Evolutionary conservation across 2,113 vertebrate species (phyloP).

Genomic region (Gymnarchus niloticus): DNA sequence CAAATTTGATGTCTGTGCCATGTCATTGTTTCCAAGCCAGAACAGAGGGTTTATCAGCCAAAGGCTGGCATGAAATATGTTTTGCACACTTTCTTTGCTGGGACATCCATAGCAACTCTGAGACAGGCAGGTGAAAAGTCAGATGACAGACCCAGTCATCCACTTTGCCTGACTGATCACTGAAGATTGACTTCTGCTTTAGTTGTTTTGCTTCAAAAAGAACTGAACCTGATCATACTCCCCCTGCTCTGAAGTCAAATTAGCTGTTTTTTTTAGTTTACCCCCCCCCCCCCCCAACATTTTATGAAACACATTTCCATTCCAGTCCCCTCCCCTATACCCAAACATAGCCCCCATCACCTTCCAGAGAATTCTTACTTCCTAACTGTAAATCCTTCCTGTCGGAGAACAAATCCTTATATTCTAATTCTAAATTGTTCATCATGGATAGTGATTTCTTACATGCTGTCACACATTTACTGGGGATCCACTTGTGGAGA

Average conservation of each 20-base stretch:
- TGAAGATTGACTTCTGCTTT: background rate
- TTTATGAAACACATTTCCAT: background rate
- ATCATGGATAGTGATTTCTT: too few species aligned
- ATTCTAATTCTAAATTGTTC: too few species aligned
- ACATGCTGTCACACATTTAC: too few species aligned
- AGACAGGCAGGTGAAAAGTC: background rate
- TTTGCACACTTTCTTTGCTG: background rate
- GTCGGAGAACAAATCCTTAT: too few species aligned
- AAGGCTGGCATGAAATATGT: too few species aligned
- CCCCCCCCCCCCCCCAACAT: too few species aligned
- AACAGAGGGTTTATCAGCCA: too few species aligned
- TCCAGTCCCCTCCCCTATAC: background rate
- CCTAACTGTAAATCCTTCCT: too few species aligned
- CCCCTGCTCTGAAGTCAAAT: background rate
- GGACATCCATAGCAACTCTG: background rate
- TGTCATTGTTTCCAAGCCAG: background rate
- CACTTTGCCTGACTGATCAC: background rate
- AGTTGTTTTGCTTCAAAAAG: background rate
- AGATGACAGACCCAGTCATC: background rate
- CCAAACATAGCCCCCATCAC: background rate
- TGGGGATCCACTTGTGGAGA: too few species aligned
- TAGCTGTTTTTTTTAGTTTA: background rate
- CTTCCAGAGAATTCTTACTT: background rate
- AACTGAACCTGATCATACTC: background rate
- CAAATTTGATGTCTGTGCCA: background rate